Base-by-base conservation (phyloP, 2,888 invertebrate species). In the Furcula furcula region DNA sequence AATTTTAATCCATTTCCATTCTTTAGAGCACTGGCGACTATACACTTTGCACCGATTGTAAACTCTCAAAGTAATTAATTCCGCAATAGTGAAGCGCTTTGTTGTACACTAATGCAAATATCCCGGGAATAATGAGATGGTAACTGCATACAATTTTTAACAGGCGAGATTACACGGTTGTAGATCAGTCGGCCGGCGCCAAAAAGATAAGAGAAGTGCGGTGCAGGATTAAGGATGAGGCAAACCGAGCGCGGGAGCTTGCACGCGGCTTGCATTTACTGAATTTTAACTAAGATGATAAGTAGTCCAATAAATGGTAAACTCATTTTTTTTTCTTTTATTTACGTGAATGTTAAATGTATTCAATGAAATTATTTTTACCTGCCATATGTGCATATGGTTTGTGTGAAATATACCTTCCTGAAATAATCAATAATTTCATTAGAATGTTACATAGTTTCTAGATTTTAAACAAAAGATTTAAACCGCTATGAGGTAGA, bases 111-210 rank as follows among this genome's bases (percentile, higher is more conserved):
- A 68, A 79, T 82, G 78, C 74, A 79, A 79, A 79, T 73, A 76
- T 63, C 66, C 61, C 63, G 50, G 61, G 65, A 68, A 74, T 78
- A 79, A 81, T 80, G 81, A 76, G 73, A 63, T 65, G 71, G 68
- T 72, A 70, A 73, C 71, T 71, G 69, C 68, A 74, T 81, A 75
- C 76, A 78, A 80, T 83, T 79, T 80, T 74, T 81, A 85, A 75
- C 60, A 71, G 63, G 56, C 61, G 49, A 55, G 62, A 59, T 55
- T 49, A 49, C 36, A 37, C 12, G 40, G 36, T 36, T 37, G 60
- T 64, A 70, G 71, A 79, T 78, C 75, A 74, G 58, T 55, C 55
- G 48, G 52, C 61, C 58, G 47, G 51, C 76, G 73, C 82, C 84
- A 82, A 81, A 85, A 82, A 82, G 84, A 84, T 83, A 85, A 66